phyloP scores from a whole-genome alignment of 2,113 vertebrate genomes.

The Melanerpes aurifrons region DNA sequence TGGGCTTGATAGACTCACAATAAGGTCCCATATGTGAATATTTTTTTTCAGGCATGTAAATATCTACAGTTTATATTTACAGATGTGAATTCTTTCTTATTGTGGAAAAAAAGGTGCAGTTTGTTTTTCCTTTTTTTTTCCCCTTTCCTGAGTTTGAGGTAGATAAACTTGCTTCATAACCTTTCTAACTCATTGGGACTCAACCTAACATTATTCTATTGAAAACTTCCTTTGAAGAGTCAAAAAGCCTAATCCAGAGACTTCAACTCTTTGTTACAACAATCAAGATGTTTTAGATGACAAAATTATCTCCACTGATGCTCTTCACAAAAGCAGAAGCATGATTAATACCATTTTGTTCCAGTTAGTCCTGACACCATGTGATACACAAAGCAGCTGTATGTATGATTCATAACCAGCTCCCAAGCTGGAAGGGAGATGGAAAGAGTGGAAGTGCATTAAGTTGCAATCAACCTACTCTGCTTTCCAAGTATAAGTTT shows the following conservation, averaged over 20 bases:
- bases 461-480: background rate
- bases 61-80: background rate
- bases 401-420: background rate
- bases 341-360: background rate
- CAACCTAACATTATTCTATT: background rate
- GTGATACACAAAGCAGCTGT: background rate
- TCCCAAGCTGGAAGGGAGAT: background rate
- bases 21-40: background rate
- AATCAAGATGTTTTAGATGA: background rate
- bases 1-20: background rate
- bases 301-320: background rate
- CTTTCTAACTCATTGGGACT: background rate
- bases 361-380: background rate
- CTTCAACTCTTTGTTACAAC: background rate
- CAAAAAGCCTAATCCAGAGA: background rate
- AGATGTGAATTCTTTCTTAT: background rate
- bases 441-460: background rate
- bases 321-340: background rate
- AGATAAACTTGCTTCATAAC: background rate
- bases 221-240: background rate
- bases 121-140: background rate
- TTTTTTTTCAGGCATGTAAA: background rate
- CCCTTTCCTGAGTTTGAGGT: background rate
- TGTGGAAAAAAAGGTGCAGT: background rate
- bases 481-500: background rate